Percentiles rank a stretch among this genome's conserved stretches.
phyloP scores from a whole-genome alignment of 1,140 invertebrate genomes.

The Calephelis nemesis region DNA sequence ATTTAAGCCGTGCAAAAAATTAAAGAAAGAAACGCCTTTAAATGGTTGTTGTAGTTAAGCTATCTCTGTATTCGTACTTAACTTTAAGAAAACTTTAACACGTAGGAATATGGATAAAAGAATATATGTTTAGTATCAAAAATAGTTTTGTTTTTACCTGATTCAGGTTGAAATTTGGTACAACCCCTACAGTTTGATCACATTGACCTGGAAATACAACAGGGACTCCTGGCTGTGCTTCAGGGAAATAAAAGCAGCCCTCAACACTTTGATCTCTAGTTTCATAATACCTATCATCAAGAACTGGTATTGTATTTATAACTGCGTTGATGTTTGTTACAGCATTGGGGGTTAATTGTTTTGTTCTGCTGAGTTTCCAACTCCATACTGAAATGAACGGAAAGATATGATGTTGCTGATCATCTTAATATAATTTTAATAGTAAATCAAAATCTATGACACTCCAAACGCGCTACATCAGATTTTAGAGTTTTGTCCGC shows the following conservation, averaged over 20 bases:
- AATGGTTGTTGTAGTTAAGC: no score
- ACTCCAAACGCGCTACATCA: no score
- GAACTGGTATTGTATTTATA: conserved; percentile 37
- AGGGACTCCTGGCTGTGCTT: conserved; percentile 39
- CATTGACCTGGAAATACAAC: conserved; percentile 54
- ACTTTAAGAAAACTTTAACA: no score
- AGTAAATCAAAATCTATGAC: not conserved
- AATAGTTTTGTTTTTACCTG: conserved; percentile 29
- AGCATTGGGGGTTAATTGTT: conserved; percentile 31
- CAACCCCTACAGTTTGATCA: conserved; percentile 35
- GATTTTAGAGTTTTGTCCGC: no score
- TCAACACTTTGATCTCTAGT: conserved; percentile 34
- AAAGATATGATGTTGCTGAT: not conserved
- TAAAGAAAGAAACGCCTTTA: no score
- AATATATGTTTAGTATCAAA: no score
- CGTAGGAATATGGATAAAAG: no score
- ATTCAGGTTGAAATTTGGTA: conserved; percentile 37
- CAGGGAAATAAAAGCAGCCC: conserved; percentile 60
- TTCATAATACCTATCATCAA: conserved; percentile 48
- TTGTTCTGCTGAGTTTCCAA: conserved; percentile 61
- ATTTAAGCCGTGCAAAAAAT: no score
- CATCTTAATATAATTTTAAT: not conserved
- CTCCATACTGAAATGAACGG: conserved; percentile 43
- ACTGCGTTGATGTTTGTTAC: conserved; percentile 32
- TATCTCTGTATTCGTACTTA: no score